phyloP scores from a whole-genome alignment of 2,888 invertebrate genomes.

The Cerceris rybyensis region DNA sequence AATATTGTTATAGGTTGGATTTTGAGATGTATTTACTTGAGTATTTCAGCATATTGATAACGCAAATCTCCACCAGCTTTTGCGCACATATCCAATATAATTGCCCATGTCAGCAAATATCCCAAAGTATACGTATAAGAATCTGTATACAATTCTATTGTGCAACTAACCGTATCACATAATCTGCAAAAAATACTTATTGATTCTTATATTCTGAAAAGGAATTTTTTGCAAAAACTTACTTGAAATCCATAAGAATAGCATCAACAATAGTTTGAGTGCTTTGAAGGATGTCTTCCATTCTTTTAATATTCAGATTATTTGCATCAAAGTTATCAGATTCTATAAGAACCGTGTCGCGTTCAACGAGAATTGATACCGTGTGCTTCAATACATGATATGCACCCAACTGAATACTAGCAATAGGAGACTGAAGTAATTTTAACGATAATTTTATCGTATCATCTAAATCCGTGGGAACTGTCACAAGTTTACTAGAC shows the following conservation, averaged over 20 bases:
- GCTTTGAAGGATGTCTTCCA: conserved; percentile 78
- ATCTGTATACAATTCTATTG: conserved; percentile 84
- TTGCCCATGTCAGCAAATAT: conserved; percentile 89
- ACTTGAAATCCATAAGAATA: conserved; percentile 84
- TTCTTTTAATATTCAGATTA: conserved; percentile 81
- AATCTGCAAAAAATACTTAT: conserved; percentile 79
- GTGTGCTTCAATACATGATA: conserved; percentile 82
- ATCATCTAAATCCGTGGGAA: conserved; percentile 23
- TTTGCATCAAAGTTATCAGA: conserved; percentile 81
- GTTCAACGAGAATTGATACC: conserved; percentile 81
- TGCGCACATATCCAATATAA: conserved; percentile 86
- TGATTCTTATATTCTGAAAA: not conserved
- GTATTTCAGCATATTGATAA: conserved; percentile 88
- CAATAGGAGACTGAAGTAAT: conserved; percentile 79
- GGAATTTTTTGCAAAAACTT: conserved; percentile 59
- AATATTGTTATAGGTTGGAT: not conserved
- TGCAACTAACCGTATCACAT: conserved; percentile 84
- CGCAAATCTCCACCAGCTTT: conserved; percentile 88
- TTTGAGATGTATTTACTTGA: conserved; percentile 82
- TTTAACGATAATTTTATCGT: conserved; percentile 79
- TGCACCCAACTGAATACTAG: conserved; percentile 82
- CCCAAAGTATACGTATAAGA: conserved; percentile 85
- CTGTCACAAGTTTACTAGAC: not conserved
- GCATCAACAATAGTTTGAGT: conserved; percentile 83
- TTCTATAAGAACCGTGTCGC: conserved; percentile 81